Base-by-base conservation (phyloP, 2,888 invertebrate species). In the Ichneumon xanthorius region DNA sequence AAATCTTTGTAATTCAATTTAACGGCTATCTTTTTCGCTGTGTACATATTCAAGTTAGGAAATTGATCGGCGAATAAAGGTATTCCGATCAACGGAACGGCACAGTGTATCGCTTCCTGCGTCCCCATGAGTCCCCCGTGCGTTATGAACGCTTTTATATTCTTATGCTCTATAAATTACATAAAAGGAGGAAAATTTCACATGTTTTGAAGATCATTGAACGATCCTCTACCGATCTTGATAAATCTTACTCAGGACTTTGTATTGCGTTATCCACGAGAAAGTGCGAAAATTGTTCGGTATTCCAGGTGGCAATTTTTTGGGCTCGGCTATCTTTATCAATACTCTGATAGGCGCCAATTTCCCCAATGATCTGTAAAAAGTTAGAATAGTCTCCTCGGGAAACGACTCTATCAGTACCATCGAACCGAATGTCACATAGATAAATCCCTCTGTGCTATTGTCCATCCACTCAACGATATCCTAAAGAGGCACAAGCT, bases 121-220 rank as follows among this genome's bases (percentile, higher is more conserved):
- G 87, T 83, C 11, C 91, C 89, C 88, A 90, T 87, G 0, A 91
- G 76, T 0, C 91, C 92, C 0, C 91, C 91, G 40, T 92, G 92
- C 1, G 90, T 90, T 37, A 91, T 87, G 26, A 91, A 94, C 9
- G 92, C 92, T 61, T 90, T 90, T 0, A 93, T 91, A 61, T 94
- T 93, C 6, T 91, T 92, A 81, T 95, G 94, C 1, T 81, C 90
- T 90, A 75, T 0, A 53, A 14, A 26, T 73, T 4, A 33, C 58
- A 67, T 0, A 84, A 3, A 55, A 22, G 33, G 26, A 14, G 4
- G 19, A n/a, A 63, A 50, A 50, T 16, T 11, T 45, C 7, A n/a
- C 14, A n/a, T 55, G 19, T 14, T 22, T 58, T 11, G n/a, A 70
- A 61, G 50, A 77, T 61, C 11, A 58, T 14, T 4, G 9, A 16